phyloP scores from a whole-genome alignment of 1,140 invertebrate genomes.

The Drosophila subpulchrella region DNA sequence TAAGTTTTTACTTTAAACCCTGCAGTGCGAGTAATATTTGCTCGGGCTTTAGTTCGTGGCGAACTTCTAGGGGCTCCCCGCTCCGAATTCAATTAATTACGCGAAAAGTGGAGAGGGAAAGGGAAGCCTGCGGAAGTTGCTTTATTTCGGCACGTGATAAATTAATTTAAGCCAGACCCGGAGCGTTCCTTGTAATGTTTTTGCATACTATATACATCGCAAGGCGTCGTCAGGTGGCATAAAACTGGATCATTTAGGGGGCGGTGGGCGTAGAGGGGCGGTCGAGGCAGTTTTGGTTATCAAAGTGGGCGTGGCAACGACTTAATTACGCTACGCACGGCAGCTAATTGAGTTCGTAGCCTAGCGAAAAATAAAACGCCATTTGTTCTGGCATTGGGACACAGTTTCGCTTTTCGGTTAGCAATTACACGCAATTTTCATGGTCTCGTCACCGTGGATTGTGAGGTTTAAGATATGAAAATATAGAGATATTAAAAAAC shows the following conservation, averaged over 20 bases:
- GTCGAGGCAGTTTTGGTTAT: constrained; percentile 6
- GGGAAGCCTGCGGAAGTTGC: constrained; percentile 44
- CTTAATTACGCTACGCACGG: constrained; percentile 61
- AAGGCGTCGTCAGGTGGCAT: constrained; percentile 17
- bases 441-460: constrained; percentile 23
- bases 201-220: constrained; percentile 63
- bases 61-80: constrained; percentile 36
- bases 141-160: constrained; percentile 81
- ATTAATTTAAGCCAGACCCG: constrained; percentile 68
- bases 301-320: constrained; percentile 54
- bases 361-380: constrained; percentile 46
- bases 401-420: constrained; percentile 43
- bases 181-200: constrained; percentile 59
- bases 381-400: constrained; percentile 54
- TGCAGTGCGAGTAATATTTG: constrained; percentile 6
- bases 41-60: neutral
- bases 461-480: neutral
- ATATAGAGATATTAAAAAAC: neutral
- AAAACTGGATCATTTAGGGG: constrained; percentile 9
- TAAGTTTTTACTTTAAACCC: constrained; percentile 24
- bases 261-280: constrained; percentile 8
- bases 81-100: constrained; percentile 76
- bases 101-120: constrained; percentile 12
- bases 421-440: constrained; percentile 64
- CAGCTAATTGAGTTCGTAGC: constrained; percentile 69